Percentiles rank a stretch among this genome's conserved stretches.
Evolutionary conservation across 2,888 invertebrate species (phyloP).

Genomic region (Ennomos fuscantarius): DNA sequence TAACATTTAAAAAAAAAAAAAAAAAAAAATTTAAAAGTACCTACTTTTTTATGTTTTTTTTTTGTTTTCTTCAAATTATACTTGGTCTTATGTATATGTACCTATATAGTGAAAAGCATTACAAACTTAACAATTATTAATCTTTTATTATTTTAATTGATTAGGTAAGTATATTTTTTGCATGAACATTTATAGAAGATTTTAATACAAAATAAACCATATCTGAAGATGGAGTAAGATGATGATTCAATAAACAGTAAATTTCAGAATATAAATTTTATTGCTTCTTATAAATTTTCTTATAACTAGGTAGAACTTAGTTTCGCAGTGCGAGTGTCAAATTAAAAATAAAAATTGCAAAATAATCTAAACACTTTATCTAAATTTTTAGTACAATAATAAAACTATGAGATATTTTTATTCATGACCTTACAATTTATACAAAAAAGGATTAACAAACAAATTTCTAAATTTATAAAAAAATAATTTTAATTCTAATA

Average conservation of each 20-base stretch:
- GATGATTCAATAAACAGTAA: conserved; percentile 42
- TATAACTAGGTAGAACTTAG: conserved; percentile 76
- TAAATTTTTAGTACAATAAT: conserved; percentile 70
- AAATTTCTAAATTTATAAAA: conserved; percentile 53
- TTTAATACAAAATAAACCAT: neutral
- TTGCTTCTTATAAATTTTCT: conserved; percentile 82
- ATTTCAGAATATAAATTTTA: conserved; percentile 78
- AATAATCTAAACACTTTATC: conserved; percentile 61
- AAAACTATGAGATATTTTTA: conserved; percentile 76
- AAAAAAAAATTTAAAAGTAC: no score
- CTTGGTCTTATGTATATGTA: no score
- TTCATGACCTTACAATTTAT: conserved; percentile 74
- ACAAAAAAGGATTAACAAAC: conserved; percentile 61
- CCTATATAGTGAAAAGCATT: no score
- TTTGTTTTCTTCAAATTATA: no score
- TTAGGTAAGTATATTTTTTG: no score
- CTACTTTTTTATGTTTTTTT: no score
- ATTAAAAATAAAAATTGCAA: conserved; percentile 66
- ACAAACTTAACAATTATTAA: no score
- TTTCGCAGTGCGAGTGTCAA: conserved; percentile 75
- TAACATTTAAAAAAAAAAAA: no score
- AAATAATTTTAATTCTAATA: conserved; percentile 60
- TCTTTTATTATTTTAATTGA: no score
- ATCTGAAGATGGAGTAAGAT: conserved; percentile 10
- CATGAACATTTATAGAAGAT: no score